These are phyloP conservation scores for Charanyca ferruginea DNA, from an alignment of 2,888 invertebrate species.

Conservation along the genomic window DNA sequence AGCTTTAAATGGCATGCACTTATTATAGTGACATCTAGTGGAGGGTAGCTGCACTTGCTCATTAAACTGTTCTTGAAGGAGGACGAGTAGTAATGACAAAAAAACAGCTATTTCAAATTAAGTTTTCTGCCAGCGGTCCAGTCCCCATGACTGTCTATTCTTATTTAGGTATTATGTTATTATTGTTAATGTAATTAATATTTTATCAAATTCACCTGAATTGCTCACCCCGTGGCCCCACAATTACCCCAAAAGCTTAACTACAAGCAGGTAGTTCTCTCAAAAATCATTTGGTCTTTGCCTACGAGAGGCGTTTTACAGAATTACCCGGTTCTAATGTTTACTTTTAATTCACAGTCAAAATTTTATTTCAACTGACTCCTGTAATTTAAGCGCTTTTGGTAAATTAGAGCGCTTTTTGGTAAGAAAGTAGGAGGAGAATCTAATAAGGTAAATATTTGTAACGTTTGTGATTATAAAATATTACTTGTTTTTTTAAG, in stretches of 20 bases:
- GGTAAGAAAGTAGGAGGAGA: neutral
- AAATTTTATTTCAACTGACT: conserved; percentile 84
- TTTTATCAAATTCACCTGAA: neutral
- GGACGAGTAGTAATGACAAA: no score
- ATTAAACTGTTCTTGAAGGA: no score
- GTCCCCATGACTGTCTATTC: no score
- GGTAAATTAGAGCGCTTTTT: conserved; percentile 65
- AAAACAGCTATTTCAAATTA: no score
- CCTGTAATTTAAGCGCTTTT: conserved; percentile 63
- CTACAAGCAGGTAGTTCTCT: conserved; percentile 87
- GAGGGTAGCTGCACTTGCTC: no score
- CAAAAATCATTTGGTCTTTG: conserved; percentile 88
- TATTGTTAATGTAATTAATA: neutral
- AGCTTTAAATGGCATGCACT: no score
- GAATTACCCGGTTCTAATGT: conserved; percentile 84
- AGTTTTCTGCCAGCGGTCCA: no score
- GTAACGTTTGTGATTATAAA: neutral
- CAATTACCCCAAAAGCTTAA: conserved; percentile 80
- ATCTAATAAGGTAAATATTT: neutral
- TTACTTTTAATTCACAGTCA: conserved; percentile 89
- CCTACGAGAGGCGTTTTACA: conserved; percentile 81
- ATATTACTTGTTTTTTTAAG: neutral
- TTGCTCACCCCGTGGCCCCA: conserved; percentile 69
- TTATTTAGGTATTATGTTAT: neutral
- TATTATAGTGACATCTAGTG: no score